Percentiles rank a stretch among this genome's conserved stretches.
Conservation (phyloP, 2,797 vertebrate genomes). For the Phoeniculus purpureus region DNA sequence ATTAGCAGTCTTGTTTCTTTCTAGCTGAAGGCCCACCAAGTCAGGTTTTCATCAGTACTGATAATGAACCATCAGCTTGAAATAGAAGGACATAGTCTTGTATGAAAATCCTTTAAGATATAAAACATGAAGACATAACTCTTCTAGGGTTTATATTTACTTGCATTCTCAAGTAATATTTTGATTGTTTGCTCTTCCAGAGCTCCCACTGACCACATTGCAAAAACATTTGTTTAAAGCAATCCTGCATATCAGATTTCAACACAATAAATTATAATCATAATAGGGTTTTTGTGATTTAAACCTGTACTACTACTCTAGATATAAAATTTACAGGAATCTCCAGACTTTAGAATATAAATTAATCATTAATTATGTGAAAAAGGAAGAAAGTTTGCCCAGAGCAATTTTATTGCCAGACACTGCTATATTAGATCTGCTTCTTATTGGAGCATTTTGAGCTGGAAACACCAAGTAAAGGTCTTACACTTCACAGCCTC, state of each 20-base stretch:
- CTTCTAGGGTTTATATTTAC: background rate
- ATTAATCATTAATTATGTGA: background rate
- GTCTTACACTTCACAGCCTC: background rate
- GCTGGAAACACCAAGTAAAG: background rate
- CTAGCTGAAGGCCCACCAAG: background rate
- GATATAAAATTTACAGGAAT: conserved; percentile 4
- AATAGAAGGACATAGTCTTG: background rate
- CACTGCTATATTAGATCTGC: background rate
- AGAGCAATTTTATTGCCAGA: background rate
- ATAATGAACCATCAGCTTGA: background rate
- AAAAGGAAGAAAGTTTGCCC: background rate
- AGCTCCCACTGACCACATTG: background rate
- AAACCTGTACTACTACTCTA: background rate
- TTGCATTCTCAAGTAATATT: background rate
- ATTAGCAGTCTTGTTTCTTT: background rate
- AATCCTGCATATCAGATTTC: background rate
- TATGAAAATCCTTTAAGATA: background rate
- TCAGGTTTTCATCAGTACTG: background rate
- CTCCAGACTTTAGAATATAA: conserved; percentile 2
- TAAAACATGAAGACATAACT: background rate
- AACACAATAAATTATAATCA: background rate
- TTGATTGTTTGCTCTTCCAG: background rate
- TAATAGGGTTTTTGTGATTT: background rate
- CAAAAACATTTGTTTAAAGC: background rate
- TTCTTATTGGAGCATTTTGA: background rate